Conservation (phyloP, 2,113 vertebrate species). For the Notarius quadriscutis region DNA sequence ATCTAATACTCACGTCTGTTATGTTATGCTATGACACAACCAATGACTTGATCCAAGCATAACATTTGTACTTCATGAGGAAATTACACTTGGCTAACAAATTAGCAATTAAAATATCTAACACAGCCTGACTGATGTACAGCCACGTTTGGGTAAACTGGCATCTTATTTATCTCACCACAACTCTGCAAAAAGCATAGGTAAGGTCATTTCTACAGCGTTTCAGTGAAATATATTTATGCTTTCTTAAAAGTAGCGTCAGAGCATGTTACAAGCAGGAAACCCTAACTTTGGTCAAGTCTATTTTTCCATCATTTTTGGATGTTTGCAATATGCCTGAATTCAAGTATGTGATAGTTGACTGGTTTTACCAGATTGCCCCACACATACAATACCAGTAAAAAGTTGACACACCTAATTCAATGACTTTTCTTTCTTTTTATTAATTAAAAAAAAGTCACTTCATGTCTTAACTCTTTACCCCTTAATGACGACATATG, state of each 20-base stretch:
- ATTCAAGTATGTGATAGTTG: neutral
- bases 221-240: too few species aligned
- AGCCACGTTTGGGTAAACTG: neutral
- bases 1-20: neutral
- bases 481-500: too few species aligned
- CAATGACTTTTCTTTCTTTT: too few species aligned
- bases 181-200: neutral
- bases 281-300: neutral
- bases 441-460: too few species aligned
- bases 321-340: neutral
- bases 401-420: too few species aligned
- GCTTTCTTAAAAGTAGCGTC: neutral
- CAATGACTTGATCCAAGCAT: neutral
- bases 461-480: too few species aligned
- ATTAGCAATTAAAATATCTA: neutral
- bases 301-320: neutral
- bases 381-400: neutral
- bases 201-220: neutral
- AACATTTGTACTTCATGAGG: neutral
- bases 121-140: neutral
- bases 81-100: neutral
- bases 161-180: neutral
- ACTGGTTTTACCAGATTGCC: neutral
- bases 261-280: neutral
- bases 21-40: neutral